Evolutionary conservation across 2,113 vertebrate species (phyloP).

Genomic region (Gila orcuttii): DNA sequence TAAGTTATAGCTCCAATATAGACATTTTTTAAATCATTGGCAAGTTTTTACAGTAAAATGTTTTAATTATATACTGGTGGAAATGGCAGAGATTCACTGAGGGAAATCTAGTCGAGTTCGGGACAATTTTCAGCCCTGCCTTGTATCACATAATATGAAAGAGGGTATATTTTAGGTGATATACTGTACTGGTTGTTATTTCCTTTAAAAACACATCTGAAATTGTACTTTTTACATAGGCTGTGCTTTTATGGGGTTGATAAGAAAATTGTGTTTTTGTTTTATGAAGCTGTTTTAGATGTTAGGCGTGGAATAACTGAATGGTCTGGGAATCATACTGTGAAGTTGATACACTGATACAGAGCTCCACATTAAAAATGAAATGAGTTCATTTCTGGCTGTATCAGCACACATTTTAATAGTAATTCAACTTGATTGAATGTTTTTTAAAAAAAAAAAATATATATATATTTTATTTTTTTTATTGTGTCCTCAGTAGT

Average conservation of each 20-base stretch:
- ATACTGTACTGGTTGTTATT: not conserved
- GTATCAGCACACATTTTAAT: not conserved
- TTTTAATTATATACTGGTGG: too few species aligned
- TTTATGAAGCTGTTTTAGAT: not conserved
- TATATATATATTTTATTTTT: not conserved
- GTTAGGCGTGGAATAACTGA: not conserved
- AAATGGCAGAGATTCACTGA: too few species aligned
- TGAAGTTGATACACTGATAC: not conserved
- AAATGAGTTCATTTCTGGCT: not conserved
- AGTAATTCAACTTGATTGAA: not conserved
- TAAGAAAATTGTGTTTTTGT: not conserved
- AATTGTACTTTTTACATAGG: not conserved
- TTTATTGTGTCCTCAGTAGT: not conserved
- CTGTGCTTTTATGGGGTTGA: not conserved
- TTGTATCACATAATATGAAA: not conserved
- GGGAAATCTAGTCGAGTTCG: too few species aligned
- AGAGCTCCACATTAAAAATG: not conserved
- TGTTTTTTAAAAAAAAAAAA: not conserved
- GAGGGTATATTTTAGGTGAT: not conserved
- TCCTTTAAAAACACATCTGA: not conserved
- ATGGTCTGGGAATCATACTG: not conserved
- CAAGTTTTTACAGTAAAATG: not conserved
- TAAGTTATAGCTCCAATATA: not conserved
- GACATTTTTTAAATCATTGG: not conserved
- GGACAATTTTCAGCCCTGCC: too few species aligned